Evolutionary conservation across 2,113 vertebrate species (phyloP).

Genomic region (Ictalurus punctatus): DNA sequence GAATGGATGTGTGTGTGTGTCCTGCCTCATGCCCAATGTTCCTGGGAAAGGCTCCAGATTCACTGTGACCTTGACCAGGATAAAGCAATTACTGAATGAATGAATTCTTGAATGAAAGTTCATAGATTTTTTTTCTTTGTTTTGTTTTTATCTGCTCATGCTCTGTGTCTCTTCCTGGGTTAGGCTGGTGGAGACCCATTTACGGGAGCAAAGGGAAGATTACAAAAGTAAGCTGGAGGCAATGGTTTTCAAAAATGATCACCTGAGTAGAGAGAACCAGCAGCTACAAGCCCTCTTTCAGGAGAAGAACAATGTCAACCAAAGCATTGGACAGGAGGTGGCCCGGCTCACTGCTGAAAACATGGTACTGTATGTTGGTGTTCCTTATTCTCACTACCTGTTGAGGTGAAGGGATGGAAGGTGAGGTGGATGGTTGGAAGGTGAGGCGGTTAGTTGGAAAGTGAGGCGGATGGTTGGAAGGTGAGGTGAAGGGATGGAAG

Average conservation of each 20-base stretch:
- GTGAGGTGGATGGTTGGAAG: neutral
- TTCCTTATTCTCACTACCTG: neutral
- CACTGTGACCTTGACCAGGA: neutral
- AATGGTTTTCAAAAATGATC: slow-evolving; percentile 82
- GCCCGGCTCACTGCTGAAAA: slow-evolving; percentile 87
- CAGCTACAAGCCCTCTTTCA: slow-evolving; percentile 86
- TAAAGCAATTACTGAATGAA: neutral
- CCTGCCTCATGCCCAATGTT: neutral
- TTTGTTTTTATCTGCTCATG: neutral
- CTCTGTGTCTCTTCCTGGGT: neutral
- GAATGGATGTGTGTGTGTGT: neutral
- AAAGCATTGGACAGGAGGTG: slow-evolving; percentile 84
- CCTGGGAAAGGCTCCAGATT: neutral
- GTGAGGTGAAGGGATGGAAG: too few relatives aligned
- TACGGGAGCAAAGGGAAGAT: slow-evolving; percentile 83
- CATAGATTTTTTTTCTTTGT: neutral
- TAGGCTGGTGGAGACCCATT: slow-evolving; percentile 86
- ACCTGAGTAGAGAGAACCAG: slow-evolving; percentile 86
- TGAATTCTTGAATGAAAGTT: neutral
- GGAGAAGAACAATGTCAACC: slow-evolving; percentile 85
- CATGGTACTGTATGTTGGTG: slow-evolving; percentile 67
- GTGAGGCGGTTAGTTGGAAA: too few relatives aligned
- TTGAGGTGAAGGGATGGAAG: neutral
- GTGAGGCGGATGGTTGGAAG: neutral
- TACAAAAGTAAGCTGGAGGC: slow-evolving; percentile 84